Evolutionary conservation across 2,113 vertebrate species (phyloP).

Genomic region (Tetrax tetrax): DNA sequence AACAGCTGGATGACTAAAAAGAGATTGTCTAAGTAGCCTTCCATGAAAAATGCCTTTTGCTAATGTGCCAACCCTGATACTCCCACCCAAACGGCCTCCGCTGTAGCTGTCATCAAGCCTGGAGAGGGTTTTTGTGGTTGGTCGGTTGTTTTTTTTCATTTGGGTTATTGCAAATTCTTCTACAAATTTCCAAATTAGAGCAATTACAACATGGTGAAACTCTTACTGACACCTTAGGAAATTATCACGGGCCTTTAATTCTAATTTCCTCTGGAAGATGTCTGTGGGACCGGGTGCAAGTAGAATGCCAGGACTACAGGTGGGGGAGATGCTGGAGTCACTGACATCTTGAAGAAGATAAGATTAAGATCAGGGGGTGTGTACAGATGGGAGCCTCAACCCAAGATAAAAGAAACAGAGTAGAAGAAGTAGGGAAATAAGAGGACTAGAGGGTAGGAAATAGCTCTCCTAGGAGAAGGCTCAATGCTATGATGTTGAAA

Average conservation of each 20-base stretch:
- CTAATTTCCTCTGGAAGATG: not conserved
- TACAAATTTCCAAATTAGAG: not conserved
- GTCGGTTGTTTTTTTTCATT: not conserved
- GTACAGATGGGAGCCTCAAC: not conserved
- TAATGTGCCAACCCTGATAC: not conserved
- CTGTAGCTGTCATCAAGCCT: not conserved
- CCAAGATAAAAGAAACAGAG: not conserved
- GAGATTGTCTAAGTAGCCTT: conserved; percentile 26
- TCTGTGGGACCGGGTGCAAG: not conserved
- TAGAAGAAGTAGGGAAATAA: not conserved
- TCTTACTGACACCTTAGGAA: not conserved
- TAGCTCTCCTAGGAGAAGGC: not conserved
- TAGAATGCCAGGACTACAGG: not conserved
- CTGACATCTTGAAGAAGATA: not conserved
- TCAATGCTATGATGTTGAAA: not conserved
- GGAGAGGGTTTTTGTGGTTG: not conserved
- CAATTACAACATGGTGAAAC: not conserved
- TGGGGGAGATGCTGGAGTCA: not conserved
- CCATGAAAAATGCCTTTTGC: conserved; percentile 16
- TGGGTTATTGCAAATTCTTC: not conserved
- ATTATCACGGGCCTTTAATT: not conserved
- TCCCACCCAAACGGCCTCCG: conserved; percentile 23
- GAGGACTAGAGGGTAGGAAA: not conserved
- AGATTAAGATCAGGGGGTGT: not conserved
- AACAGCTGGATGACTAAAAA: conserved; percentile 40